Base-by-base conservation (phyloP, 2,113 vertebrate genomes). In the Cyanoderma ruficeps region DNA sequence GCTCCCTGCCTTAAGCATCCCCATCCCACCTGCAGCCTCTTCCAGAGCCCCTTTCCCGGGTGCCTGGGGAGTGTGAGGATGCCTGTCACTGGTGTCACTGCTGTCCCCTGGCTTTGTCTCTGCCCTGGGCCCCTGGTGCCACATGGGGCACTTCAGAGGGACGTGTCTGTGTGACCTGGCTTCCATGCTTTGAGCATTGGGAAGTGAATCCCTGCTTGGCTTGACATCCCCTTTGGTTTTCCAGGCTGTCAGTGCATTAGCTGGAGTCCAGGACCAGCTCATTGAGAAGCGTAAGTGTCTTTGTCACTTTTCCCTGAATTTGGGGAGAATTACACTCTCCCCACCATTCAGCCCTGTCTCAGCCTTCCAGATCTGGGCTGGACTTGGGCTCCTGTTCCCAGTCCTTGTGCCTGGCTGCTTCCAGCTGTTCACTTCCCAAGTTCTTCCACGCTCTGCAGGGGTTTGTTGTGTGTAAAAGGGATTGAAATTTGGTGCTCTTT, bases 211-310 rank as follows among this genome's bases (percentile, higher is more conserved):
- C 3, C 70, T 42, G 67, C 80, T 16, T n/a, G 23, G 4, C 1
- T 22, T 75, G 39, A 67, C 64, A 6, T 5, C 59, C 89, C 39
- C 59, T 63, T 81, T 9, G 52, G 7, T 94, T 92, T 97, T 95
- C 30, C 81, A 99, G 99, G 99, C 99, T 7, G 99, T 99, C 44
- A 99, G 99, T 87, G 99, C 99, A 0, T 98, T 99, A 39, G 99
- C 99, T 33, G 99, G 99, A 86, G 98, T 99, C 41, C 99, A 99
- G 49, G 99, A 99, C 96, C 99, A 99, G 97, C 98, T 99, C 97
- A 99, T 99, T 80, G 99, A 99, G 92, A 99, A 99, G 96, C 98
- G 99, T 99, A 97, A 99, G 99, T 99, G 46, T 19, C 20, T 84
- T 39, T 46, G 49, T n/a, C 4, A 2, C 78, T 87, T 65, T 52